Evolutionary conservation across 2,797 vertebrate genomes (phyloP).

Genomic region (Limosa lapponica): DNA sequence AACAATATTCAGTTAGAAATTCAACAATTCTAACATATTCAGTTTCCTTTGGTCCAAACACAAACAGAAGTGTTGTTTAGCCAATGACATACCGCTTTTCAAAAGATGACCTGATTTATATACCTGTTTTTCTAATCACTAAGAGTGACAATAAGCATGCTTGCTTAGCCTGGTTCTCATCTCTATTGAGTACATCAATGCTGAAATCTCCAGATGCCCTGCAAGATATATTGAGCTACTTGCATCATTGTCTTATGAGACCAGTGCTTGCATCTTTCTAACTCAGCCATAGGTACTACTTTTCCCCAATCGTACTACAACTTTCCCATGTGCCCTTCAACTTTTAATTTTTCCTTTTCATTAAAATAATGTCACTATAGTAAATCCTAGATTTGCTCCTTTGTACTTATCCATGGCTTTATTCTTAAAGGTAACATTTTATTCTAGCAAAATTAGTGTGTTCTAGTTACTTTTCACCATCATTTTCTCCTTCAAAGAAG

Average conservation of each 20-base stretch:
- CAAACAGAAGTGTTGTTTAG: background rate
- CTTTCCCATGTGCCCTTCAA: background rate
- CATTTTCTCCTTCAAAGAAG: background rate
- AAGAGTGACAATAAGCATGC: background rate
- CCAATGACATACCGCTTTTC: background rate
- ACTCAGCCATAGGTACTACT: background rate
- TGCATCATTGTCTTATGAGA: background rate
- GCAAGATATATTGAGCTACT: background rate
- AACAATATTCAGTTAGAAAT: too few species aligned
- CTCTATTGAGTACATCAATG: background rate
- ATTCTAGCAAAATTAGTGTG: background rate
- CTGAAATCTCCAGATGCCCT: background rate
- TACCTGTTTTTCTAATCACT: background rate
- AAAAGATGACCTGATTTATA: background rate
- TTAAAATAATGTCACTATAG: background rate
- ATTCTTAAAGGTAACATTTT: background rate
- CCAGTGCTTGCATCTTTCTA: background rate
- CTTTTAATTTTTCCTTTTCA: background rate
- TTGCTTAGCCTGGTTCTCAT: background rate
- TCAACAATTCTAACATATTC: background rate
- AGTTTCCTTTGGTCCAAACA: background rate
- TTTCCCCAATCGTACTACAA: background rate
- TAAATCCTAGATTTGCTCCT: background rate
- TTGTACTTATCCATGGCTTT: background rate
- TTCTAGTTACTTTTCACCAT: background rate